Evolutionary conservation across 1,140 invertebrate species (phyloP), one percentile per base, ranked within the genome.

Genomic region (Platorchestia sp.): DNA sequence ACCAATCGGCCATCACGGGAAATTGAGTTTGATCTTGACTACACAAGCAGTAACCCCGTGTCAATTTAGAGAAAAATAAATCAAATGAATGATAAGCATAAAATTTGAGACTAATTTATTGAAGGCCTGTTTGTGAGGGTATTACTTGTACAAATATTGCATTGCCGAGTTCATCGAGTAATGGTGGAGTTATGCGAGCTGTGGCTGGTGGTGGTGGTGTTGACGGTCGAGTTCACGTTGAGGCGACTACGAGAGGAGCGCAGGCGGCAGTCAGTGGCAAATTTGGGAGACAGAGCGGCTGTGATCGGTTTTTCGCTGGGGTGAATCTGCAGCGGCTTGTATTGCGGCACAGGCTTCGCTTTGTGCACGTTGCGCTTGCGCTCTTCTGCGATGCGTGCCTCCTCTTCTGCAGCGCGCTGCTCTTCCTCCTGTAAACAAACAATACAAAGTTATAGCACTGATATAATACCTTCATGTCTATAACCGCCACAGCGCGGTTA

Each of bases 301-400:
- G 97, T 97, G 36, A 97, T 95, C 3, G 97, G 97, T 91, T 97
- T 97, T 36, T 97, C 96, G 96, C 97, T 97, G 0, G 96, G 97
- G 87, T 97, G 96, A 47, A 97, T 96, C 41, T 97, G 96, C 14
- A 97, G 95, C 40, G 97, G 96, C 95, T 97, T 97, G 96, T 97
- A 97, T 44, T 97, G 96, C 95, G 97, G 97, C 3, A 97, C 96
- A 1, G 97, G 97, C 89, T 97, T 97, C 40, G 97, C 97, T 96
- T 97, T 97, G 95, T 97, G 97, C 19, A 97, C 97, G 40, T 97
- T 96, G 95, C 97, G 97, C 75, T 96, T 95, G 42, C 97, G 96
- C 75, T 97, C 93, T 95, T 97, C 96, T 40, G 96, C 96, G 41
- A 97, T 96, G 53, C 97, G 97, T 45, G 95, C 96, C 51, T 97